phyloP scores from a whole-genome alignment of 2,113 vertebrate species.

The Shinisaurus crocodilurus region DNA sequence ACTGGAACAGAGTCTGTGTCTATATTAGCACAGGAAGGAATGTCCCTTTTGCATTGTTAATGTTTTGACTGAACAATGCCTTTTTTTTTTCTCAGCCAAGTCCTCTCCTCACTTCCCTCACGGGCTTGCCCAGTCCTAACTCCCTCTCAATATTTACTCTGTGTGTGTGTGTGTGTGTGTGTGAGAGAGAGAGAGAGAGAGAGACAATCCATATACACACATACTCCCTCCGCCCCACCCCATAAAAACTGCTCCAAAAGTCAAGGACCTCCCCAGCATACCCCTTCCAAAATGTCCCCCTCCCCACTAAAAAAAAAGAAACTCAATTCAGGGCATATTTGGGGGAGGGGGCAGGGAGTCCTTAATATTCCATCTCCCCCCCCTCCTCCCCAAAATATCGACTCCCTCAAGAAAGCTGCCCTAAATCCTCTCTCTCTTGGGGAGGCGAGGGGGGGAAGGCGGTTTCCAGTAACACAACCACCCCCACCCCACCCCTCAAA shows the following conservation, averaged over 20 bases:
- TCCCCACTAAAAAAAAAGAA: not conserved
- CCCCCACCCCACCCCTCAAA: conserved; percentile 24
- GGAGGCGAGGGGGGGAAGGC: not conserved
- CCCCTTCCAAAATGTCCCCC: not conserved
- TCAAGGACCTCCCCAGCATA: not conserved
- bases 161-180: no score
- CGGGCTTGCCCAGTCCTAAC: not conserved
- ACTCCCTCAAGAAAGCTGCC: not conserved
- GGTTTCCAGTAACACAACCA: not conserved
- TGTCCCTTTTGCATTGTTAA: not conserved
- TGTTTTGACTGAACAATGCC: not conserved
- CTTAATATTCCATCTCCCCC: not conserved
- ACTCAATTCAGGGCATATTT: not conserved
- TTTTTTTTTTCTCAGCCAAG: not conserved
- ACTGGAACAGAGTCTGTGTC: not conserved
- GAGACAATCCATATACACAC: no score
- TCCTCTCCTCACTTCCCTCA: not conserved
- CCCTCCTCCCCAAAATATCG: not conserved
- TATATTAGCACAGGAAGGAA: not conserved
- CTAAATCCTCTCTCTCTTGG: not conserved
- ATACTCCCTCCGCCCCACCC: no score
- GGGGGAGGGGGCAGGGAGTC: not conserved
- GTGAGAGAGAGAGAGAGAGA: no score
- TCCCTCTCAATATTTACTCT: not conserved
- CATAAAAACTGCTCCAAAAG: not conserved